phyloP scores from a whole-genome alignment of 1,140 invertebrate species.

The Homalodisca vitripennis region DNA sequence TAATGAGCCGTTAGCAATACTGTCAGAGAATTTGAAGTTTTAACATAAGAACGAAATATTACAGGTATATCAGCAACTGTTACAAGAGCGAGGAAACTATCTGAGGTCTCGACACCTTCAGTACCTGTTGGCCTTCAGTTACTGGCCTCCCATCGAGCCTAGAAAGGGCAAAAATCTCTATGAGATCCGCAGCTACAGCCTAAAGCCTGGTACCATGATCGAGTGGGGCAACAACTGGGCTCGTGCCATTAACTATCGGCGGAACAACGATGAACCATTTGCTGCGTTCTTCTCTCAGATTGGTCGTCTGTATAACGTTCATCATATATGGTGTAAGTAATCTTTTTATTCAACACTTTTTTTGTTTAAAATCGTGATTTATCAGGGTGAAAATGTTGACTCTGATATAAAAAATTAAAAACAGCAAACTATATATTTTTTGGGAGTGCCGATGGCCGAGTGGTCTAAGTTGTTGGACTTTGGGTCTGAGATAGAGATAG shows the following conservation, averaged over 20 bases:
- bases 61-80: slow-evolving; percentile 74
- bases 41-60: too few relatives aligned
- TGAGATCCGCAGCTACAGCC: slow-evolving; percentile 85
- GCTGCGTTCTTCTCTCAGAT: slow-evolving; percentile 97
- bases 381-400: too few relatives aligned
- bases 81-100: slow-evolving; percentile 77
- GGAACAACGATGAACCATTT: slow-evolving; percentile 90
- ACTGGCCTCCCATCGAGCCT: slow-evolving; percentile 80
- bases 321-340: slow-evolving; percentile 98
- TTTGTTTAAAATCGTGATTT: too few relatives aligned
- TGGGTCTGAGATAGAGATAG: too few relatives aligned
- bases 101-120: slow-evolving; percentile 89
- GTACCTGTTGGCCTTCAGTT: slow-evolving; percentile 88
- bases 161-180: slow-evolving; percentile 80
- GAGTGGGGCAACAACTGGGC: slow-evolving; percentile 99
- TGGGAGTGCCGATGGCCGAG: too few relatives aligned
- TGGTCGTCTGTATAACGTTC: slow-evolving; percentile 92
- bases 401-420: too few relatives aligned
- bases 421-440: too few relatives aligned
- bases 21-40: too few relatives aligned
- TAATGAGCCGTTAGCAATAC: too few relatives aligned
- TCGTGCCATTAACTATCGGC: slow-evolving; percentile 85
- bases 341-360: too few relatives aligned
- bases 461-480: too few relatives aligned
- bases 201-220: slow-evolving; percentile 97